Evolutionary conservation across 2,797 vertebrate species (phyloP).

Genomic region (Anomalospiza imberbis): DNA sequence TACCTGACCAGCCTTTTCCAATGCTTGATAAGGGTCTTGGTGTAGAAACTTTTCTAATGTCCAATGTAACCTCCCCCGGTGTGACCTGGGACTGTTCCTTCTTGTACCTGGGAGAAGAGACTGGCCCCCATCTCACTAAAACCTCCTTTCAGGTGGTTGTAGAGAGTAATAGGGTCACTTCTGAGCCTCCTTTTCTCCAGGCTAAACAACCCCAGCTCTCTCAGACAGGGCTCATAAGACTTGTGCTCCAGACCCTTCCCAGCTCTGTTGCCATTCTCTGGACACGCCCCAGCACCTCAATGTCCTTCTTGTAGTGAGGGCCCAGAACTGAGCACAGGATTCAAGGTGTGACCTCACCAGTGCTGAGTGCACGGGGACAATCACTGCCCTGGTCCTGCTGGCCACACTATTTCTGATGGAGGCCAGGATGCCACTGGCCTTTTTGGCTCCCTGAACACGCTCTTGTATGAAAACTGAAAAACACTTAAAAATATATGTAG

Average conservation of each 20-base stretch:
- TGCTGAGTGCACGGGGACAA: accelerated
- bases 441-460: neutral
- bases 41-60: neutral
- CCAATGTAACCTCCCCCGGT: neutral
- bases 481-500: neutral
- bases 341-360: accelerated
- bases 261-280: neutral
- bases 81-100: accelerated
- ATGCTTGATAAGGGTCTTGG: accelerated
- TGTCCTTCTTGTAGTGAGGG: neutral
- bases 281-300: accelerated
- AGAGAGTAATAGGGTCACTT: neutral
- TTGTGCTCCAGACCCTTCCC: neutral
- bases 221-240: accelerated
- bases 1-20: neutral
- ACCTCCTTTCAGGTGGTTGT: neutral
- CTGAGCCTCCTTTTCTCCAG: neutral
- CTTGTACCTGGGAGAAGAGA: neutral
- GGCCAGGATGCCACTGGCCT: neutral
- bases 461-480: neutral
- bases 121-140: neutral
- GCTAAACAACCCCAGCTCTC: neutral
- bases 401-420: accelerated
- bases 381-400: neutral
- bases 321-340: neutral